These are phyloP conservation scores for Astropecten irregularis DNA, from an alignment of 53 echinoderm and acorn worm species.

Conservation along the genomic window DNA sequence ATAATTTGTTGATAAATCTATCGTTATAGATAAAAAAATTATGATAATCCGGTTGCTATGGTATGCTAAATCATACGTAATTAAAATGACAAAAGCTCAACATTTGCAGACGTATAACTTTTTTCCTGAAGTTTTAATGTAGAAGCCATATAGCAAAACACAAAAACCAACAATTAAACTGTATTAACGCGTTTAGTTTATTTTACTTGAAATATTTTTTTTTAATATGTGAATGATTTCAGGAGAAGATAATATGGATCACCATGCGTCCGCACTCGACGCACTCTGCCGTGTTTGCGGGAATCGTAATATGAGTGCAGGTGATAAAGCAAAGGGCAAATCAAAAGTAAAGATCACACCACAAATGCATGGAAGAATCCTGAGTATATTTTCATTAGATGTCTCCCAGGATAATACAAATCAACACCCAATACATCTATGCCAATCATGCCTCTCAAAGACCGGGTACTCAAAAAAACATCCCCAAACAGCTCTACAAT, in stretches of 20 bases:
- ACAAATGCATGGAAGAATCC: too few relatives aligned
- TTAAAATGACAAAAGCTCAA: background rate
- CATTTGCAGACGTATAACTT: background rate
- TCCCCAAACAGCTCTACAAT: background rate
- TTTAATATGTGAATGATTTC: background rate
- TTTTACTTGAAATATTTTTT: background rate
- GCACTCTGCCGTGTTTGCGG: slow-evolving; percentile 6
- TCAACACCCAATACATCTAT: background rate
- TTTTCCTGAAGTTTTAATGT: background rate
- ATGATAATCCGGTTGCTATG: background rate
- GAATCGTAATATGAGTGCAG: background rate
- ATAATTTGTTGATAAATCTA: background rate
- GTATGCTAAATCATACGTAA: background rate
- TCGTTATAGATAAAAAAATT: background rate
- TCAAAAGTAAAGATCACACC: background rate
- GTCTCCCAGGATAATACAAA: background rate
- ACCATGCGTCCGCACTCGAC: background rate
- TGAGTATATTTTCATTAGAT: too few relatives aligned
- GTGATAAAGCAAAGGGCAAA: background rate
- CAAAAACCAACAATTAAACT: background rate
- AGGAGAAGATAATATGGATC: slow-evolving; percentile 9
- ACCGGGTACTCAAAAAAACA: background rate
- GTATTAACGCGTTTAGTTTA: background rate
- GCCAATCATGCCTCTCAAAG: background rate
- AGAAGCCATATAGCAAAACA: too few relatives aligned